These are phyloP conservation scores for Nettapus auritus DNA, from an alignment of 2,113 vertebrate genomes.

Conservation along the genomic window DNA sequence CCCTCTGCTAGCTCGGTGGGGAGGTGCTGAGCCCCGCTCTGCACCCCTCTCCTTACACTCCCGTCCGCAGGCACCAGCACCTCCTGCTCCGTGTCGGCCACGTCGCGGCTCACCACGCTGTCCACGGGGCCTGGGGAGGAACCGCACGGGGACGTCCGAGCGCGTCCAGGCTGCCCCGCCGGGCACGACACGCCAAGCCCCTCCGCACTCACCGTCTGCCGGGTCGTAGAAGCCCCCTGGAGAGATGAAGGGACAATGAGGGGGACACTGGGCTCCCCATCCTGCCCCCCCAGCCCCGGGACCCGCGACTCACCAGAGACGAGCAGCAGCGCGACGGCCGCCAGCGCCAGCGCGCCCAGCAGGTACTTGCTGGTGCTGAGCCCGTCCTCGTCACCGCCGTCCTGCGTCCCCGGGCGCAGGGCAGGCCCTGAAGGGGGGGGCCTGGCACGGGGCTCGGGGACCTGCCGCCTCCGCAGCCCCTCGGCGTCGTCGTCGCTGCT, in stretches of 20 bases:
- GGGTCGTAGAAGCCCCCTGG: conserved; percentile 82
- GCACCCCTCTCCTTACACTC: neutral
- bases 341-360: conserved; percentile 81
- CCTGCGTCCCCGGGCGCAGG: neutral
- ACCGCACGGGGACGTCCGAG: neutral
- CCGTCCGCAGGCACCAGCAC: neutral
- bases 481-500: conserved; percentile 56
- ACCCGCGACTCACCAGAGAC: conserved; percentile 79
- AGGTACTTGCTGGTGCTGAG: conserved; percentile 84
- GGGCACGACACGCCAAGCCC: too few species aligned
- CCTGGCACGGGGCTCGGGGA: neutral
- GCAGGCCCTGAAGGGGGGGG: accelerated
- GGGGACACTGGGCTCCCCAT: neutral
- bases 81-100: neutral
- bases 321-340: conserved; percentile 83
- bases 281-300: neutral
- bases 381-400: conserved; percentile 35
- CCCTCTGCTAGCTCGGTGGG: too few species aligned
- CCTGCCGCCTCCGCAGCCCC: conserved; percentile 60
- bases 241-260: neutral
- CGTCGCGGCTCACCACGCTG: neutral
- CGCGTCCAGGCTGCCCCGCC: accelerated
- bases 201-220: conserved; percentile 78
- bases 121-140: conserved; percentile 38
- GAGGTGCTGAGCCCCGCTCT: neutral